Percentiles rank a stretch among this genome's conserved stretches.
Evolutionary conservation across 2,888 invertebrate species (phyloP).

Genomic region (Drosophila kokeensis): DNA sequence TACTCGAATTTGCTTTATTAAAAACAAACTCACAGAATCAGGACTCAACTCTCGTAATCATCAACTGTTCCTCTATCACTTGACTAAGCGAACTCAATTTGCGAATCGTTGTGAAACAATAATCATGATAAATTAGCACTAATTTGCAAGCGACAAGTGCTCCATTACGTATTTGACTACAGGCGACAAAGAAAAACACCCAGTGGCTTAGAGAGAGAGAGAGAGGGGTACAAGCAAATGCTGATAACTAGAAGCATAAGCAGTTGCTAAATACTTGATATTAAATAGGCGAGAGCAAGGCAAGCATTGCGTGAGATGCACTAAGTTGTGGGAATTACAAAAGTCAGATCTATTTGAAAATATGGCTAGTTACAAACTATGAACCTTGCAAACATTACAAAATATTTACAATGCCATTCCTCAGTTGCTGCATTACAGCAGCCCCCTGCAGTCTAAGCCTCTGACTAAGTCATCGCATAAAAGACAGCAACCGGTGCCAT

Average conservation of each 20-base stretch:
- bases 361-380: not conserved
- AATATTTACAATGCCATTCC: not conserved
- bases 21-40: slow-evolving; percentile 35
- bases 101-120: slow-evolving; percentile 68
- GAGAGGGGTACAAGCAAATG: slow-evolving; percentile 3
- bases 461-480: slow-evolving; percentile 16
- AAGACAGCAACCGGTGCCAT: slow-evolving; percentile 26
- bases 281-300: slow-evolving; percentile 13
- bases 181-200: not conserved
- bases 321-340: not conserved
- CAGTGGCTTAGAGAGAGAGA: slow-evolving; percentile 30
- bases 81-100: slow-evolving; percentile 66
- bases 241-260: slow-evolving; percentile 2
- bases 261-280: slow-evolving; percentile 30
- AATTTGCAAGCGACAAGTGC: slow-evolving; percentile 71
- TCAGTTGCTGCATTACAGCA: not conserved
- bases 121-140: slow-evolving; percentile 77
- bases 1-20: slow-evolving; percentile 62
- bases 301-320: slow-evolving; percentile 6
- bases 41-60: slow-evolving; percentile 2
- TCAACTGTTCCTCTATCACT: slow-evolving; percentile 21
- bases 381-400: not conserved
- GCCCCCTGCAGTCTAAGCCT: slow-evolving; percentile 18
- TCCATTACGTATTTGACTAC: slow-evolving; percentile 35
- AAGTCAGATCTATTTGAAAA: slow-evolving; percentile 8